These are phyloP conservation scores for Agonopterix subpropinquella DNA, from an alignment of 2,888 invertebrate genomes.

Conservation along the genomic window DNA sequence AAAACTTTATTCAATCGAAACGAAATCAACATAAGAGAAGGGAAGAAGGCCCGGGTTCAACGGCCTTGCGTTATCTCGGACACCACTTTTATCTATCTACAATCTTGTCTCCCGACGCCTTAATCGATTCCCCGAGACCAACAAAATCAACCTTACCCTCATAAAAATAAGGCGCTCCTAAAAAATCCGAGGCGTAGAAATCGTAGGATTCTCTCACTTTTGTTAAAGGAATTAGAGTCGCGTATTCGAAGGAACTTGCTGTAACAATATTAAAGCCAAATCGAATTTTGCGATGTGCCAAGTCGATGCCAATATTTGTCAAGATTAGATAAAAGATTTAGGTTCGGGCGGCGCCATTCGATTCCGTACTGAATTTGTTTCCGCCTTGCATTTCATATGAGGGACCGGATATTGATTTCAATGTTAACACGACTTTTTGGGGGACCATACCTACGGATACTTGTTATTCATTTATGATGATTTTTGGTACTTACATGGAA, in stretches of 20 bases:
- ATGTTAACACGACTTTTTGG: too few relatives aligned
- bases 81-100: slow-evolving; percentile 54
- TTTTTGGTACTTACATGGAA: too few relatives aligned
- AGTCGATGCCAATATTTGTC: slow-evolving; percentile 51
- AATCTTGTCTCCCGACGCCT: slow-evolving; percentile 44
- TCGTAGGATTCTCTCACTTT: slow-evolving; percentile 24
- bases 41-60: slow-evolving; percentile 44
- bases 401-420: too few relatives aligned
- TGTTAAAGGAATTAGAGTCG: slow-evolving; percentile 15
- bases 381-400: background rate
- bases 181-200: slow-evolving; percentile 8
- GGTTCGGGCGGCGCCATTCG: slow-evolving; percentile 26
- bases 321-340: slow-evolving; percentile 49
- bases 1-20: slow-evolving; percentile 36
- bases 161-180: slow-evolving; percentile 28
- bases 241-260: background rate
- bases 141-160: slow-evolving; percentile 36
- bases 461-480: too few relatives aligned
- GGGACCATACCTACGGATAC: too few relatives aligned
- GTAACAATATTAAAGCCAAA: slow-evolving; percentile 13
- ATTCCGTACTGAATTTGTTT: background rate
- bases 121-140: slow-evolving; percentile 39
- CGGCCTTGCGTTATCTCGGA: slow-evolving; percentile 57
- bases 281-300: slow-evolving; percentile 43
- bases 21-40: slow-evolving; percentile 44